Evolutionary conservation across 2,113 vertebrate species (phyloP), one percentile per base, ranked within the genome.

Genomic region (Tupaia chinensis): DNA sequence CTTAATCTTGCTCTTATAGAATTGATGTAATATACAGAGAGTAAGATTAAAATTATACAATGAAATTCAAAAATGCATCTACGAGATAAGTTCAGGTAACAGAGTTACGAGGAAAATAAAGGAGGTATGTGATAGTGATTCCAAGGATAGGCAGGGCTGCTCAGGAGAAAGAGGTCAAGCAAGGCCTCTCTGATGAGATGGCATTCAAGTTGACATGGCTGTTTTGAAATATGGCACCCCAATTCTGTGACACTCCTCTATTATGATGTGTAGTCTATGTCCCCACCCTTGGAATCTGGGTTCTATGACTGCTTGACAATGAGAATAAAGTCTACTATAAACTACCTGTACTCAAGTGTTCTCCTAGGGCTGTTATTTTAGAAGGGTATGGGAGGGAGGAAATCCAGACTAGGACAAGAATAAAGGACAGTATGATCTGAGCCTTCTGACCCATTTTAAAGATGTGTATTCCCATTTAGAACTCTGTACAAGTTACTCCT

Each of bases 11-110:
- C 16, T 86, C 3, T 72, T 15, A 22, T 14, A 9, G 27, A 96
- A 96, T 93, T 73, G 56, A 14, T 4, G 65, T 29, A 65, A 23
- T 85, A 5, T 22, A 44, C 17, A 94, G 58, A 9, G 32, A 91
- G 29, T 70, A 69, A 82, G 53, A 78, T 77, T 76, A 74, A 94
- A 95, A 80, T 89, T 54, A 91, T 81, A 14, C 20, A 34, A 16
- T 94, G 80, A 65, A 89, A 84, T 81, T 44, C 44, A 44, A 44
- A 69, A 87, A 32, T 60, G 13, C 15, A 63, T 89, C 92, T 73
- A 69, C 23, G 81, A 76, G 92, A 16, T 77, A 56, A 89, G 29
- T 69, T 53, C 14, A 84, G 34, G n/a, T 74, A 60, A 77, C 27
- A 56, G 44, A 72, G 16, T 12, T 63, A 23, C 9, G 15, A 83